A percentile compares a stretch with the other conserved stretches of the same genome.
Evolutionary conservation across 2,797 vertebrate species (phyloP).

Genomic region (Nothura maculosa): DNA sequence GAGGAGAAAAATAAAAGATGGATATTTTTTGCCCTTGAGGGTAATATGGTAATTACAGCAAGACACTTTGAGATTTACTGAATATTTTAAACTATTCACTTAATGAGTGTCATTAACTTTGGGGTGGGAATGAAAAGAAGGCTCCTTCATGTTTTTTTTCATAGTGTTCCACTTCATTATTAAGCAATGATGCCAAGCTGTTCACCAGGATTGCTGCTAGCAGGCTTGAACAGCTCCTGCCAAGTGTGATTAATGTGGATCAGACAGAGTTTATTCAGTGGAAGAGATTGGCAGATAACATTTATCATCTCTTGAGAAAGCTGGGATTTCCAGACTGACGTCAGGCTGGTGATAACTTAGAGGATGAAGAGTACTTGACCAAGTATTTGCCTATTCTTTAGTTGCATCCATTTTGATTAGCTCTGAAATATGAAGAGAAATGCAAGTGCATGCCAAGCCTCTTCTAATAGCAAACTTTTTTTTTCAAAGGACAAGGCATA

Average conservation of each 20-base stretch:
- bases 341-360: conserved; percentile 71
- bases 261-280: conserved; percentile 80
- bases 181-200: conserved; percentile 79
- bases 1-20: background rate
- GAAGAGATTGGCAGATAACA: conserved; percentile 82
- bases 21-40: conserved; percentile 42
- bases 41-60: conserved; percentile 12
- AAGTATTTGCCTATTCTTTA: conserved; percentile 48
- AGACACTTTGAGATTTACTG: conserved; percentile 30
- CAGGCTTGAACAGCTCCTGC: conserved; percentile 77
- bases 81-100: conserved; percentile 65
- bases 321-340: conserved; percentile 75
- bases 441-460: conserved; percentile 32
- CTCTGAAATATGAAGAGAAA: conserved; percentile 59
- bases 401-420: conserved; percentile 52
- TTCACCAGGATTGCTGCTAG: conserved; percentile 77
- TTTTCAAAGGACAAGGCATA: conserved; percentile 26
- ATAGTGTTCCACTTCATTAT: conserved; percentile 76
- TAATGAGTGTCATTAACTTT: conserved; percentile 68
- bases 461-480: background rate
- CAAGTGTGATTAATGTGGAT: conserved; percentile 84
- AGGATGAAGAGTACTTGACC: conserved; percentile 62
- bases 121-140: conserved; percentile 54
- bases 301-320: conserved; percentile 81
- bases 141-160: conserved; percentile 61